phyloP scores from a whole-genome alignment of 2,113 vertebrate genomes.

The Falcunculus frontatus region DNA sequence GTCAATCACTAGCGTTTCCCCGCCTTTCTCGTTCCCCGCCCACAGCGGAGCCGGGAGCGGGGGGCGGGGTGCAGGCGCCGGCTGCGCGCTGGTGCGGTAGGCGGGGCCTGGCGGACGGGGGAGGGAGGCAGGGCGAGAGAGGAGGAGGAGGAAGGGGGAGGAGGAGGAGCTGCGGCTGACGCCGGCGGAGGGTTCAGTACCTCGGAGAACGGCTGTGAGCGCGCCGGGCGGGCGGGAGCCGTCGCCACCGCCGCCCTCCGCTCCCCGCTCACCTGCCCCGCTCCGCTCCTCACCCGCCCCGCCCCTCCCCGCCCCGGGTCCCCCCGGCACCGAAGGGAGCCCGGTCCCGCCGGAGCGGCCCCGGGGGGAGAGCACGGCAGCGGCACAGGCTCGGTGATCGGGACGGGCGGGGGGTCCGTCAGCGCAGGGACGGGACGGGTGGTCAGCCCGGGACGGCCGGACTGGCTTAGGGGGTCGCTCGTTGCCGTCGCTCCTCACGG shows the following conservation, averaged over 20 bases:
- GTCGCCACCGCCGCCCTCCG: not conserved
- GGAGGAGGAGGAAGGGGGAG: not conserved
- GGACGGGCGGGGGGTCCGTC: not conserved
- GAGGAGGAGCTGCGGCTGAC: not conserved
- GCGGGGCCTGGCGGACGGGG: not conserved
- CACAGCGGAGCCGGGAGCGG: not conserved
- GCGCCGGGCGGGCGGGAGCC: not conserved
- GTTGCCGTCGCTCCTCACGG: not conserved
- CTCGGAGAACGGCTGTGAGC: conserved; percentile 21
- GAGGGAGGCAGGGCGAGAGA: not conserved
- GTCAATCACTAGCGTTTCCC: not conserved
- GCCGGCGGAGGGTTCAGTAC: conserved; percentile 8
- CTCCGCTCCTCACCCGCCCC: not conserved
- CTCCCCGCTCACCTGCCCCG: not conserved
- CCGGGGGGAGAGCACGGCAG: not conserved
- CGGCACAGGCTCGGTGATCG: not conserved
- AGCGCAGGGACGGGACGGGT: not conserved
- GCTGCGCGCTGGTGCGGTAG: not conserved
- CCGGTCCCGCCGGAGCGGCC: not conserved
- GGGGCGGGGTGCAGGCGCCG: too few species aligned
- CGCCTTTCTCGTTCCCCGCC: not conserved
- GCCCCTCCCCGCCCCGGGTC: not conserved
- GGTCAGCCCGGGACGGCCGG: not conserved
- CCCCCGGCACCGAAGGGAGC: not conserved
- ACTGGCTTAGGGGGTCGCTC: not conserved